phyloP scores from a whole-genome alignment of 2,888 invertebrate genomes.

The Idaea aversata region DNA sequence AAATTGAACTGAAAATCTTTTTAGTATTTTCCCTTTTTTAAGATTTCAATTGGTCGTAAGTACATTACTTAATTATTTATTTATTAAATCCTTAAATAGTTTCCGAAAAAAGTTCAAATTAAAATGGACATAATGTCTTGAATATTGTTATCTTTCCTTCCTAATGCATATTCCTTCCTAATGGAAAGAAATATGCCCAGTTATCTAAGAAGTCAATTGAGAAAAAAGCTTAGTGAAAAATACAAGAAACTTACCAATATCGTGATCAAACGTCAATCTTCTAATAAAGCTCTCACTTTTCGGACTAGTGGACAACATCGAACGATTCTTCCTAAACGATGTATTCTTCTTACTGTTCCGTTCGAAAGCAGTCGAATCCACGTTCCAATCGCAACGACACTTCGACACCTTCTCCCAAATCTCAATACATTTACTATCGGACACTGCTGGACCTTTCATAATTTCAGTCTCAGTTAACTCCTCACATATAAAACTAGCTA shows the following conservation, averaged over 20 bases:
- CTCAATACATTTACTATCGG: conserved; percentile 79
- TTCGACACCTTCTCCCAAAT: conserved; percentile 80
- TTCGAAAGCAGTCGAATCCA: conserved; percentile 60
- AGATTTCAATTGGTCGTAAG: too few species aligned
- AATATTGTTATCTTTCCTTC: too few species aligned
- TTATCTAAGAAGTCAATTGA: neutral
- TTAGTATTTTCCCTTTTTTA: too few species aligned
- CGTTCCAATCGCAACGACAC: conserved; percentile 84
- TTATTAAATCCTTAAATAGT: too few species aligned
- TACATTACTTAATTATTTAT: too few species aligned
- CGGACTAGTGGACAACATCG: conserved; percentile 70
- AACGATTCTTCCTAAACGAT: conserved; percentile 76
- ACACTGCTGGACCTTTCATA: conserved; percentile 70
- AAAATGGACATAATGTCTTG: too few species aligned
- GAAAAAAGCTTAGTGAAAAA: neutral
- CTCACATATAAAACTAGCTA: conserved; percentile 68
- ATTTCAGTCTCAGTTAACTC: conserved; percentile 58
- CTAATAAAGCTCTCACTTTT: conserved; percentile 62
- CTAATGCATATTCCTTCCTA: too few species aligned
- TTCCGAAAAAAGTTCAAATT: too few species aligned
- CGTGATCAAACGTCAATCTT: conserved; percentile 72
- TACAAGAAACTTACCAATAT: conserved; percentile 57
- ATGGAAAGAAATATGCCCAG: too few species aligned
- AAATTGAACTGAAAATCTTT: too few species aligned
- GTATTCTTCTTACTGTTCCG: conserved; percentile 75